These are phyloP conservation scores for Schlechtendalia chinensis DNA, from an alignment of 1,140 invertebrate genomes.

Conservation along the genomic window DNA sequence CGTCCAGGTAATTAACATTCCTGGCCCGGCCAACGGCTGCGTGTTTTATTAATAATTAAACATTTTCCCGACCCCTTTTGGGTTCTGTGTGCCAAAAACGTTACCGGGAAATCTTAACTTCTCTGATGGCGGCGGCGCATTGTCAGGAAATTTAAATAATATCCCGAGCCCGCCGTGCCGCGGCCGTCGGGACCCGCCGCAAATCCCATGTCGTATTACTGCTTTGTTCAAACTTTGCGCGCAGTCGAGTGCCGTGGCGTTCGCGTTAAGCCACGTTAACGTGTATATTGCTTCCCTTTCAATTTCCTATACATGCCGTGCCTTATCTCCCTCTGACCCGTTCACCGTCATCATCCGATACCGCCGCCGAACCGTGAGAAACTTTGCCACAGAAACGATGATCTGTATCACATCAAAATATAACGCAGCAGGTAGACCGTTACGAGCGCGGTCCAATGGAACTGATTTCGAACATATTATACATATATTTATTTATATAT, in stretches of 20 bases:
- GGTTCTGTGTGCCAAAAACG: conserved; percentile 40
- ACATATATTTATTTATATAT: too few species aligned
- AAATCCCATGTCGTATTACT: conserved; percentile 25
- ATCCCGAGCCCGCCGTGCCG: not conserved
- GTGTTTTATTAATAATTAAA: conserved; percentile 46
- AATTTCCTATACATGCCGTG: conserved; percentile 29
- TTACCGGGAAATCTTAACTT: conserved; percentile 35
- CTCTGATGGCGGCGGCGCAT: conserved; percentile 15
- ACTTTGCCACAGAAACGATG: not conserved
- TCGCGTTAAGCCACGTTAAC: conserved; percentile 45
- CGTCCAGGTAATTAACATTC: conserved; percentile 37
- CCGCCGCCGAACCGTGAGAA: not conserved
- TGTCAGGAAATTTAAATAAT: conserved; percentile 49
- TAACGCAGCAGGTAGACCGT: not conserved
- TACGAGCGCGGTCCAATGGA: not conserved
- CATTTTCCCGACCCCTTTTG: conserved; percentile 12
- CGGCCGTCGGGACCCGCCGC: not conserved
- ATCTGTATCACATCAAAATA: conserved; percentile 24
- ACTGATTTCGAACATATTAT: not conserved
- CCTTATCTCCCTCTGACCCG: conserved; percentile 2
- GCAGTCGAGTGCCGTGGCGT: conserved; percentile 29
- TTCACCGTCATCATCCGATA: fast-evolving
- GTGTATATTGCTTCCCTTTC: conserved; percentile 46
- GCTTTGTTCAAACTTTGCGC: conserved; percentile 43
- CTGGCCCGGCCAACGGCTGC: not conserved